These are phyloP conservation scores for Electrona antarctica DNA, from an alignment of 2,113 vertebrate species.

Conservation along the genomic window DNA sequence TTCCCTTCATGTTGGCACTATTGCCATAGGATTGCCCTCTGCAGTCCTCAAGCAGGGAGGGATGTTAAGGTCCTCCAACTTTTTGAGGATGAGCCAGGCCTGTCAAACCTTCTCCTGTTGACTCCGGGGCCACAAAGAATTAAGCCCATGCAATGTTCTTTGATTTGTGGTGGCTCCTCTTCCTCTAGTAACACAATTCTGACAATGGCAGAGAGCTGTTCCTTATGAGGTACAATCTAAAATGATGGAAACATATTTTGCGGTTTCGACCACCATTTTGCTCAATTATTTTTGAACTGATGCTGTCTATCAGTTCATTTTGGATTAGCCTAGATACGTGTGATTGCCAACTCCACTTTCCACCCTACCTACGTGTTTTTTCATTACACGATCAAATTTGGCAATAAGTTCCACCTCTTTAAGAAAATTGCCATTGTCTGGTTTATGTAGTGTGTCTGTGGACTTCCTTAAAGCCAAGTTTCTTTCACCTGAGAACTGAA, in stretches of 20 bases:
- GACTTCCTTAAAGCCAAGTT: conserved; percentile 16
- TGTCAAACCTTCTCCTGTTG: conserved; percentile 16
- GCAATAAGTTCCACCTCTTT: conserved; percentile 28
- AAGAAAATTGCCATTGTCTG: conserved; percentile 25
- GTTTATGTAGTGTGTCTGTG: conserved; percentile 14
- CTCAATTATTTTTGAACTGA: conserved; percentile 23
- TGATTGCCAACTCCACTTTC: conserved; percentile 29
- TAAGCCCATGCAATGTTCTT: conserved; percentile 17
- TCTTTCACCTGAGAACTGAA: not conserved
- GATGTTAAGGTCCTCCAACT: conserved; percentile 19
- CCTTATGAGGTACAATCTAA: conserved; percentile 30
- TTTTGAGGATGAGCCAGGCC: conserved; percentile 17
- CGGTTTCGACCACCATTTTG: conserved; percentile 26
- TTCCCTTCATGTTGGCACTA: conserved; percentile 6
- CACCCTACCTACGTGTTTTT: conserved; percentile 22
- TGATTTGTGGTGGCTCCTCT: not conserved
- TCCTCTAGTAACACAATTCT: not conserved
- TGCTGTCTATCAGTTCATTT: conserved; percentile 26
- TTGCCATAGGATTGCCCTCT: conserved; percentile 27
- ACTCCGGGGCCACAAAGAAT: conserved; percentile 16
- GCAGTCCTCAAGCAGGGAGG: conserved; percentile 21
- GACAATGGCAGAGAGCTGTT: conserved; percentile 15
- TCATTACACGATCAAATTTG: conserved; percentile 36
- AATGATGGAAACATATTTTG: conserved; percentile 35
- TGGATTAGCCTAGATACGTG: conserved; percentile 1